Evolutionary conservation across 2,888 invertebrate species (phyloP).

Genomic region (Esperia sulphurella): DNA sequence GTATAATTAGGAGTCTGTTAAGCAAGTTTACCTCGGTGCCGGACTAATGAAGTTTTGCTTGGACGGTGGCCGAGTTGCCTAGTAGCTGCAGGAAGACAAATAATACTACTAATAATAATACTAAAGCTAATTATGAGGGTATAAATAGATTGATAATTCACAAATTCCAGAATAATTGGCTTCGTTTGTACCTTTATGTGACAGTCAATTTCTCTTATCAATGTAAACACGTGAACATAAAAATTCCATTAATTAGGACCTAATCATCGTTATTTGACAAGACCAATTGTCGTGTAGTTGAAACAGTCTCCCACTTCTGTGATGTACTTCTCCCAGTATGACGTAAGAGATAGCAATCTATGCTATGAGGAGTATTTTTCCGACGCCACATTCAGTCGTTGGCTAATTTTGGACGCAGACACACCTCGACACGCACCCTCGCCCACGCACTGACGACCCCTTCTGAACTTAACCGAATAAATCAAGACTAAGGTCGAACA

Average conservation of each 20-base stretch:
- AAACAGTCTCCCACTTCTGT: background rate
- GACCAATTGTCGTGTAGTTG: background rate
- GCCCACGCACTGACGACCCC: background rate
- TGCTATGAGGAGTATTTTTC: slow-evolving; percentile 33
- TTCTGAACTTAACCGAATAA: background rate
- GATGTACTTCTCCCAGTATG: slow-evolving; percentile 6
- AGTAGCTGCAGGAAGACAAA: no score
- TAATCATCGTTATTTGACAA: no score
- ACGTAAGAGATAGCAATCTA: slow-evolving; percentile 17
- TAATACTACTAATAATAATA: no score
- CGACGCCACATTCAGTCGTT: slow-evolving; percentile 39
- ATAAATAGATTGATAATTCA: background rate
- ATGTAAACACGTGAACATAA: background rate
- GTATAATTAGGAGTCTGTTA: no score
- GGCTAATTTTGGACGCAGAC: slow-evolving; percentile 35
- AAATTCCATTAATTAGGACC: background rate
- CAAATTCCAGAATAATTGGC: background rate
- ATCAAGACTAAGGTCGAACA: background rate
- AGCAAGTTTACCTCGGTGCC: no score
- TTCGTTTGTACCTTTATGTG: background rate
- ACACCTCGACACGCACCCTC: slow-evolving; percentile 20
- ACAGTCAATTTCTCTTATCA: background rate
- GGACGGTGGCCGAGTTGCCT: no score
- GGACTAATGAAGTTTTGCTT: no score
- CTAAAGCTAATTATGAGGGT: no score